Conservation (phyloP, 2,888 invertebrate genomes). For the Chironomus riparius region DNA sequence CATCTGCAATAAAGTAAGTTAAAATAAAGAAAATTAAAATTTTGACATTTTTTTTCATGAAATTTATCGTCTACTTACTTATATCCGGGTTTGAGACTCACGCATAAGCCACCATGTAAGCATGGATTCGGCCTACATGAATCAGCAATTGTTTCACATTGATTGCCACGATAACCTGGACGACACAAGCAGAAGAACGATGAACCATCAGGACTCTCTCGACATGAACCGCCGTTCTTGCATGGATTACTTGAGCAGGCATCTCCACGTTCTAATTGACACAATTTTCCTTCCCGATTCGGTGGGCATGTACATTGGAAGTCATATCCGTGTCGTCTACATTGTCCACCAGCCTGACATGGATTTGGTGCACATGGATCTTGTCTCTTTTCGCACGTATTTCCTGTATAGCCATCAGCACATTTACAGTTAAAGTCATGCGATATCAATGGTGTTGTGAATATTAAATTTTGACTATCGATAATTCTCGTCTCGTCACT, state of each 20-base stretch:
- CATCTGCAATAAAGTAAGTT: neutral
- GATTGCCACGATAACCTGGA: slow-evolving; percentile 82
- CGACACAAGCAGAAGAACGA: slow-evolving; percentile 88
- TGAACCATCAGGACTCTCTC: slow-evolving; percentile 76
- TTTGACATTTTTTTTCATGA: neutral
- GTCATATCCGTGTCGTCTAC: slow-evolving; percentile 72
- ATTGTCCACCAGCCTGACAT: slow-evolving; percentile 75
- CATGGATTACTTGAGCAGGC: slow-evolving; percentile 81
- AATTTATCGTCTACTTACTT: slow-evolving; percentile 43
- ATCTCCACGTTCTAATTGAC: slow-evolving; percentile 75
- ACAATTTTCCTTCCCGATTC: slow-evolving; percentile 70
- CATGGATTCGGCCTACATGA: slow-evolving; percentile 93
- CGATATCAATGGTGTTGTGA: slow-evolving; percentile 71
- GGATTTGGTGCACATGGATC: slow-evolving; percentile 88
- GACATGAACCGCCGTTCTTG: slow-evolving; percentile 83
- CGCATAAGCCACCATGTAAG: slow-evolving; percentile 77
- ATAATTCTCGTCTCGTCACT: slow-evolving; percentile 62
- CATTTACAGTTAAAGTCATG: slow-evolving; percentile 76
- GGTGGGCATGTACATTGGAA: slow-evolving; percentile 75
- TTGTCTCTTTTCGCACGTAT: slow-evolving; percentile 72
- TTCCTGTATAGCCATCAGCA: slow-evolving; percentile 73
- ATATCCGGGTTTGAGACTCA: slow-evolving; percentile 80
- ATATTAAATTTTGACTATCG: slow-evolving; percentile 70
- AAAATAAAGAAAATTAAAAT: neutral
- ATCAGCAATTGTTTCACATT: slow-evolving; percentile 80